Conservation (phyloP, 2,113 vertebrate genomes). For the Ciconia stormi region DNA sequence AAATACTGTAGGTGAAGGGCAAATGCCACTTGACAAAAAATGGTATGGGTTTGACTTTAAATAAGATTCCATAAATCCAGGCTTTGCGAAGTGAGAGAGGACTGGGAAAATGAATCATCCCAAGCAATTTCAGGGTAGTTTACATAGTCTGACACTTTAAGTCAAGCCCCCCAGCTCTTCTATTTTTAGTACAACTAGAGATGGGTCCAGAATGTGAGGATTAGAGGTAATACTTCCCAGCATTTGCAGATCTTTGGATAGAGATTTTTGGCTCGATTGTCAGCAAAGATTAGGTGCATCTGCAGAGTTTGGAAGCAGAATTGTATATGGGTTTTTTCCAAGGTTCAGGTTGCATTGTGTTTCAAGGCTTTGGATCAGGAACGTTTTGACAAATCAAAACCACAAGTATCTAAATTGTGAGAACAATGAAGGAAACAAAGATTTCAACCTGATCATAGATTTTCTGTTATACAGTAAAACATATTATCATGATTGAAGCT, state of each 20-base stretch:
- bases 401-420: not conserved
- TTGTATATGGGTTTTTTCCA: not conserved
- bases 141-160: conserved; percentile 14
- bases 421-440: not conserved
- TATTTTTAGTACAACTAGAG: conserved; percentile 9
- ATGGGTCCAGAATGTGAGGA: not conserved
- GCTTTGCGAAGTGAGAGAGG: not conserved
- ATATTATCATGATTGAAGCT: not conserved
- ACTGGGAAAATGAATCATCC: conserved; percentile 20
- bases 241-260: not conserved
- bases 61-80: conserved; percentile 7
- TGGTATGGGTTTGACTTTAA: not conserved
- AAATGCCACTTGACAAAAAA: conserved; percentile 11
- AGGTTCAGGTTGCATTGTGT: not conserved
- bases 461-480: not conserved
- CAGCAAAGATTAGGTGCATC: not conserved
- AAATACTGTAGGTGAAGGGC: not conserved
- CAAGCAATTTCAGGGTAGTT: conserved; percentile 20
- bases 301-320: not conserved
- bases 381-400: not conserved
- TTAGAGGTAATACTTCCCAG: conserved; percentile 12
- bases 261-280: not conserved
- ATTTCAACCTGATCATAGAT: not conserved
- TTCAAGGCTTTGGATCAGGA: not conserved
- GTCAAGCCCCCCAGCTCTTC: not conserved